Base-by-base conservation (phyloP, 2,888 invertebrate species). In the Elgonia sp. region DNA sequence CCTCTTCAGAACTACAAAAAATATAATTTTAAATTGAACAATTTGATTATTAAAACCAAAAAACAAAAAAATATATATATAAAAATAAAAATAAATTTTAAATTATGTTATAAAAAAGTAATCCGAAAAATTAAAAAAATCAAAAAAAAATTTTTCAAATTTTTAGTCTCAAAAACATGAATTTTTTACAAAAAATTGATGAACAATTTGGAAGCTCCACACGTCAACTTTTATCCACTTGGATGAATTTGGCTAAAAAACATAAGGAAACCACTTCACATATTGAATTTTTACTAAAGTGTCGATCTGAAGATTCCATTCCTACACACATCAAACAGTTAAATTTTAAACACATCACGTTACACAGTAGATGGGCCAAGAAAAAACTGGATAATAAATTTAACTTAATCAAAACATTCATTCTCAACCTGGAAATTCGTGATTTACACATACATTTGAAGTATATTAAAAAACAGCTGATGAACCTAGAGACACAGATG, bases 371-470 rank as follows among this genome's bases (percentile, higher is more conserved):
- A 2, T 14, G 7, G 21, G 50, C 69, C 2, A 69, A 14, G 1
- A 69, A 50, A 29, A 69, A 69, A 20, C 20, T 69, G 0, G n/a
- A 69, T 6, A 20, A 14, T 2, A 46, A 50, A 53, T 14, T 69
- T 2, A 9, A 50, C 6, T 20, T 14, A 20, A 50, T 46, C 14
- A 69, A 69, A 46, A 21, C 4, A 14, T 6, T 16, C 9, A 69
- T 69, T 50, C 50, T 69, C 7, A 69, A 69, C 29, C 4, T 69
- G 14, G 69, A 69, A 50, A 69, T 69, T 18, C 46, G 29, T 29
- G 69, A 69, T 29, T 16, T 50, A 21, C 69, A 69, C 69, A 69
- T 50, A 6, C 69, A 69, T 29, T 16, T 53, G 29, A 39, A 21
- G 3, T 69, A n/a, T 50, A 2, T 69, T 2, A 69, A 69, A 50